Conservation (phyloP, 2,113 vertebrate species). For the Serinus canaria region DNA sequence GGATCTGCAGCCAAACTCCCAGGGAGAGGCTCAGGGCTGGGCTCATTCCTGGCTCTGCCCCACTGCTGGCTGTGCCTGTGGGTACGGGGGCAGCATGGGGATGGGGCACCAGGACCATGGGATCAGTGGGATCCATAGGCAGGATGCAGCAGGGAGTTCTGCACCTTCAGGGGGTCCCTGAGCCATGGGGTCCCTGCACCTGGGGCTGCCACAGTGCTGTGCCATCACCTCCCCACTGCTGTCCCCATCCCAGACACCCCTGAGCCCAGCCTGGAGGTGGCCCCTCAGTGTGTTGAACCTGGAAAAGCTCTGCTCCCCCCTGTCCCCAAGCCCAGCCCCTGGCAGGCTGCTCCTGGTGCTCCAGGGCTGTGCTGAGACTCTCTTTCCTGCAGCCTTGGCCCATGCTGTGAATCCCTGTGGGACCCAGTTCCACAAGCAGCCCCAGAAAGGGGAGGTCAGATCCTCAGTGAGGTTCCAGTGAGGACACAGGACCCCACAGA, state of each 20-base stretch:
- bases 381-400: not conserved
- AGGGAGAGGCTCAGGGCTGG: not conserved
- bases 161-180: not conserved
- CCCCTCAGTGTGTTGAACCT: not conserved
- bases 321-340: not conserved
- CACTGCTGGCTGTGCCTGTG: not conserved
- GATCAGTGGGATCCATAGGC: fast-evolving
- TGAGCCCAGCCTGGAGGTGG: not conserved
- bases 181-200: fast-evolving
- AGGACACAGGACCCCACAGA: not conserved
- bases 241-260: not conserved
- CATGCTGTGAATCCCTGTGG: fast-evolving
- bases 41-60: not conserved
- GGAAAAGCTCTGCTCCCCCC: not conserved
- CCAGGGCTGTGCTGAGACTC: not conserved
- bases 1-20: not conserved
- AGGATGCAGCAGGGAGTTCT: not conserved
- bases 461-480: not conserved
- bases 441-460: not conserved
- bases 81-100: not conserved
- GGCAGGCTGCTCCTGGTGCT: not conserved
- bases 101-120: not conserved
- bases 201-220: not conserved
- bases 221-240: fast-evolving
- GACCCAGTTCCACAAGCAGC: not conserved